Evolutionary conservation across 2,797 vertebrate species (phyloP), one percentile per base, ranked within the genome.

Genomic region (Naso thynnoides): DNA sequence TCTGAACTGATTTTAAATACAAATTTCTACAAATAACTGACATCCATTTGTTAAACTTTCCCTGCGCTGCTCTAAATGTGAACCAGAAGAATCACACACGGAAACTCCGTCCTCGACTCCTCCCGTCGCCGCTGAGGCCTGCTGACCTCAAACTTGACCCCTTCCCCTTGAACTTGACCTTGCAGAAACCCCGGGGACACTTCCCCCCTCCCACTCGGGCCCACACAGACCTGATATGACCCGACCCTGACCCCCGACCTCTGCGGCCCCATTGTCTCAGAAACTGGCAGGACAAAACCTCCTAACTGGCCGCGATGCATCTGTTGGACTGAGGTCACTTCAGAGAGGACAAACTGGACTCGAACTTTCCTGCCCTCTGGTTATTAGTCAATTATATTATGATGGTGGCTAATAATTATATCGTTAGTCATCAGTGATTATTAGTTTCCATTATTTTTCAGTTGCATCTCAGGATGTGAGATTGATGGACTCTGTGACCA

Each of bases 391-490:
- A 8, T 53, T 26, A 23, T 61, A 47, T 73, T 61, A 58, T 19
- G 44, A 59, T 1, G 65, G 29, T 50, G 76, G 39, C 64, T 71
- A n/a, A 71, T 69, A 63, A 54, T 65, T 15, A 18, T 24, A 39
- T 41, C 41, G 49, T 76, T 45, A 61, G 70, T 67, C 75, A 55
- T 77, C 63, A 42, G 60, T 64, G 38, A 44, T 67, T 27, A 33
- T 18, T 55, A 21, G 29, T 75, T 68, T 66, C 42, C 10, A 8
- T 74, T 23, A 11, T 63, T 57, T 67, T 78, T 70, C 66, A 52
- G 58, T 47, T 50, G 39, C 54, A 69, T 77, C 78, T 82, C 82
- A 85, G 83, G 79, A 78, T 76, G 73, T 83, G 73, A 67, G 77
- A 72, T 26, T 42, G 57, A 64, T 50, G 54, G 76, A 71, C 69